Conservation (phyloP, 2,797 vertebrate species). For the Echiichthys vipera region DNA sequence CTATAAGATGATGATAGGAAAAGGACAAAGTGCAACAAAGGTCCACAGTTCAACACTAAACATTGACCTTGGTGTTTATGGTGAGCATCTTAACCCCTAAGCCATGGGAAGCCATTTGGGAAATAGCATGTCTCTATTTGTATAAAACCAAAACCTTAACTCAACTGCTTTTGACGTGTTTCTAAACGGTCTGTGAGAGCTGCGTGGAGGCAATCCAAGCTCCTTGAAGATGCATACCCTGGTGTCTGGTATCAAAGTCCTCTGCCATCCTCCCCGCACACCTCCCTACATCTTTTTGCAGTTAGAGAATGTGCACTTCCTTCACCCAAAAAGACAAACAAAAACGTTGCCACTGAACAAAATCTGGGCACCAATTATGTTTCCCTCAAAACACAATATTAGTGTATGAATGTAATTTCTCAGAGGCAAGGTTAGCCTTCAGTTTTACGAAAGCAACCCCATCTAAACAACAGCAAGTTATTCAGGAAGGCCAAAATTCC, state of each 20-base stretch:
- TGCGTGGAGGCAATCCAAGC: too few relatives aligned
- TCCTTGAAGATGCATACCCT: background rate
- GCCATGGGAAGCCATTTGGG: background rate
- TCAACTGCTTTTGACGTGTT: background rate
- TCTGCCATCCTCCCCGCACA: background rate
- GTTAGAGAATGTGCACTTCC: background rate
- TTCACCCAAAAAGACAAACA: background rate
- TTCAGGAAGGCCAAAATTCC: slow-evolving; percentile 12
- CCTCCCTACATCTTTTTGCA: background rate
- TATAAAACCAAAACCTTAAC: background rate
- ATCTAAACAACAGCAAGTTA: slow-evolving; percentile 11
- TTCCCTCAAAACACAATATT: background rate
- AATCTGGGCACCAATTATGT: background rate
- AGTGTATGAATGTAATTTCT: slow-evolving; percentile 6
- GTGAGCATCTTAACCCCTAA: background rate
- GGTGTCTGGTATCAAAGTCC: background rate
- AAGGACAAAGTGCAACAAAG: background rate
- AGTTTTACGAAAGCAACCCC: slow-evolving; percentile 15
- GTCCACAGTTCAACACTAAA: background rate
- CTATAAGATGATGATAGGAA: background rate
- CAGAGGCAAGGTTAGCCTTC: slow-evolving; percentile 6
- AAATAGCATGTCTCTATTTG: too few relatives aligned
- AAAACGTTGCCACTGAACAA: background rate
- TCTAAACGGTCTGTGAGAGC: too few relatives aligned
- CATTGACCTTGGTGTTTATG: background rate